Evolutionary conservation across 2,113 vertebrate species (phyloP), one percentile per base, ranked within the genome.

Genomic region (Sceloporus tristichus): DNA sequence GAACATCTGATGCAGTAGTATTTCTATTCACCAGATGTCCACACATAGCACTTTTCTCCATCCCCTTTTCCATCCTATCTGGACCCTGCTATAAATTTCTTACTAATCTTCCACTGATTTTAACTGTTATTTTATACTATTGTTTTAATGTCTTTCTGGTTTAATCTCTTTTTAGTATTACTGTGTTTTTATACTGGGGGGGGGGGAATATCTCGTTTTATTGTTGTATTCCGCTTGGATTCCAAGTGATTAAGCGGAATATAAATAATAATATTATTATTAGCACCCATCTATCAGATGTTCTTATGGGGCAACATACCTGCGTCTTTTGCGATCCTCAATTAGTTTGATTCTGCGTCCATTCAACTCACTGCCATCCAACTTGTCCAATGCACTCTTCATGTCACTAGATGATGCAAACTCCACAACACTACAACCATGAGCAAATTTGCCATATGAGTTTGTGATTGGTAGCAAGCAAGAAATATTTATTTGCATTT

Each of bases 391-490:
- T 87, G 98, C 98, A 25, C 97, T 98, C 97, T 98, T 98, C 98
- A 99, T 97, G 89, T 99, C 98, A 91, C 97, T 98, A 18, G 98
- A 98, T 19, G 98, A 98, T 38, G 98, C 97, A 96, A 98, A 98
- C 95, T 98, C 98, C 86, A 98, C 98, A 94, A 98, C 98, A 85
- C 98, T 99, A 81, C n/a, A 76, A 1, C 74, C 87, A 86, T 38
- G n/a, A 91, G 19, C 87, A 77, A 81, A 76, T 84, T 54, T 84
- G 79, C 59, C 5, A 86, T 42, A 40, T 42, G 6, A 83, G 6
- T 42, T 82, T 82, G 38, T 38, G 62, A 48, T 18, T 16, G 18
- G n/a, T 59, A 5, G 23, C n/a, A 65, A 42, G n/a, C 42, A 27
- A 73, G 3, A 76, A 53, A 48, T 48, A 76, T 42, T 5, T 48